phyloP scores from a whole-genome alignment of 1,140 invertebrate genomes.

The Nomia melanderi region DNA sequence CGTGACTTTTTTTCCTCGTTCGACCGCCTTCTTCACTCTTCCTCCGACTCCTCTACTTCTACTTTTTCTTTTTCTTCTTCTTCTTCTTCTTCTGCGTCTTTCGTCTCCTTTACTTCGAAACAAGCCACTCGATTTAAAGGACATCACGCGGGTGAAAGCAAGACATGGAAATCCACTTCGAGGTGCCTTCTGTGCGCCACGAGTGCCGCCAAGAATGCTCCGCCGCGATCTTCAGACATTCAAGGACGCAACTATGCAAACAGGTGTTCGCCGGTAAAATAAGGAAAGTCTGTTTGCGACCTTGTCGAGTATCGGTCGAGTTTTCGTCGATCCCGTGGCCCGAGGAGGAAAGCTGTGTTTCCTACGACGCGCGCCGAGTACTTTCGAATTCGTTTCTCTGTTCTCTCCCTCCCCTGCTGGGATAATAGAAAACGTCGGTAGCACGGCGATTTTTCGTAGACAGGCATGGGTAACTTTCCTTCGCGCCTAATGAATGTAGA shows the following conservation, averaged over 20 bases:
- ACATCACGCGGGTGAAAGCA: slow-evolving; percentile 45
- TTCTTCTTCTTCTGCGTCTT: background rate
- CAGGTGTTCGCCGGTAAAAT: slow-evolving; percentile 21
- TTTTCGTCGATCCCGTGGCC: slow-evolving; percentile 12
- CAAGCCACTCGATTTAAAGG: slow-evolving; percentile 48
- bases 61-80: background rate
- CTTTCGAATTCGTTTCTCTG: slow-evolving; percentile 26
- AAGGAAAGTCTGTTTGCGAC: slow-evolving; percentile 39
- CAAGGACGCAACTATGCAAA: slow-evolving; percentile 54
- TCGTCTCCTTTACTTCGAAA: background rate
- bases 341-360: background rate
- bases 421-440: background rate
- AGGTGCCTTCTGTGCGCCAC: slow-evolving; percentile 24
- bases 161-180: slow-evolving; percentile 58
- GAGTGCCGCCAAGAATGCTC: slow-evolving; percentile 30
- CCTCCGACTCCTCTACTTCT: too few species aligned
- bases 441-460: too few species aligned
- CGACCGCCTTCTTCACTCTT: too few species aligned
- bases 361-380: background rate
- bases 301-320: slow-evolving; percentile 16
- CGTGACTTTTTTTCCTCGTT: background rate
- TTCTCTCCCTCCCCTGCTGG: background rate
- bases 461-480: too few species aligned
- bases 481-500: too few species aligned
- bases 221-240: slow-evolving; percentile 42